Evolutionary conservation across 2,888 invertebrate species (phyloP), one percentile per base, ranked within the genome.

Genomic region (Tachina lurida): DNA sequence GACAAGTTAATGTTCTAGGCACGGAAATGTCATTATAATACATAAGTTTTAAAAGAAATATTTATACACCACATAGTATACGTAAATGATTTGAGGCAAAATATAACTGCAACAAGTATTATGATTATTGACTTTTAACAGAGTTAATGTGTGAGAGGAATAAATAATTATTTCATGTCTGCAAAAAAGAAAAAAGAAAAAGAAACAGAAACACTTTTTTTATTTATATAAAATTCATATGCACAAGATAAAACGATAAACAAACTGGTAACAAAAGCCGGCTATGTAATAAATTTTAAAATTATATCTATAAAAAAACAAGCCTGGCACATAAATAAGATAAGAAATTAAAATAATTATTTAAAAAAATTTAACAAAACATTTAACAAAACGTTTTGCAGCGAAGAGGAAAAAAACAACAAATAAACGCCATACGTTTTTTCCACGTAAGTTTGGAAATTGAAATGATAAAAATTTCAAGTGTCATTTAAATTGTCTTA

Each of bases 121-220:
- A 83, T 80, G 86, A 80, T 80, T 86, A 80, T 83, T 83, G 79
- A 86, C 79, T 83, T 80, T 83, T 83, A 83, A 83, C 76, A 76
- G 68, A 71, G 73, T 67, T 76, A 67, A 62, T 58, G 43, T 86
- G 83, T 86, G 86, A 86, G 76, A 67, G 58, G 86, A 86, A 86
- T 86, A 83, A 83, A 86, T 86, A 86, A 86, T 86, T 83, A 80
- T 17, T 71, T 60, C 45, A 56, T 68, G 79, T 80, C 62, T 83
- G 79, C 63, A 67, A 39, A 79, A 54, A 68, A 58, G 43, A 15
- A 58, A 22, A 47, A 31, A 47, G 10, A 31, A 39, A 13, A 10
- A 58, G 2, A 63, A 31, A 22, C 1, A 41, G 4, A 54, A 63
- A 63, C 12, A 45, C 10, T 7, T 10, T 13, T n/a, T 52, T 52